These are phyloP conservation scores for Lysandra bellargus DNA, from an alignment of 2,888 invertebrate species.

Conservation along the genomic window DNA sequence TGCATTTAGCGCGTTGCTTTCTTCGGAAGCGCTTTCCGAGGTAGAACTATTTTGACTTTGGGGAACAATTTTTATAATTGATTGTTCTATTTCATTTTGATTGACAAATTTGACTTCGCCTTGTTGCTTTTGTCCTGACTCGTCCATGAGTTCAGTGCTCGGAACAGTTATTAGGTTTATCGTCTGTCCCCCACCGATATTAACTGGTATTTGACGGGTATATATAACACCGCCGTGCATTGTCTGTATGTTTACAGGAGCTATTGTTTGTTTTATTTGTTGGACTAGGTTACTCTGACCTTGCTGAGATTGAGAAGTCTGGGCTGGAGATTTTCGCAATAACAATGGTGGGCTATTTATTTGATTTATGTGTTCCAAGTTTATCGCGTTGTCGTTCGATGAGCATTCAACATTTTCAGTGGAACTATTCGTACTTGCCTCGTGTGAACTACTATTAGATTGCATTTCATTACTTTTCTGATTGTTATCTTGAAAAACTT, in stretches of 20 bases:
- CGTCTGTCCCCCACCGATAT: constrained; percentile 78
- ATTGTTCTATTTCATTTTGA: constrained; percentile 64
- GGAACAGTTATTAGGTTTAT: constrained; percentile 81
- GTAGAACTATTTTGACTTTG: constrained; percentile 57
- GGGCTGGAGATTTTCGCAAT: constrained; percentile 58
- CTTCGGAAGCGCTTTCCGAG: constrained; percentile 54
- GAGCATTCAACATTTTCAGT: constrained; percentile 57
- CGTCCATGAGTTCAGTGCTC: constrained; percentile 69
- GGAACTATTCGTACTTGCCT: constrained; percentile 46
- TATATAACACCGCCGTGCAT: constrained; percentile 86
- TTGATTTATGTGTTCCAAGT: constrained; percentile 63
- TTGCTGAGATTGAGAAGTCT: constrained; percentile 52
- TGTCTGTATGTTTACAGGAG: constrained; percentile 81
- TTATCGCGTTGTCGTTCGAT: constrained; percentile 58
- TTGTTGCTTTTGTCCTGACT: constrained; percentile 65
- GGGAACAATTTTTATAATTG: constrained; percentile 73
- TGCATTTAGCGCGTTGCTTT: constrained; percentile 53
- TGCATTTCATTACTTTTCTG: constrained; percentile 59
- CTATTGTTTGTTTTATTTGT: constrained; percentile 75
- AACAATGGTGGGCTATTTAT: constrained; percentile 67
- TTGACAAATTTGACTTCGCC: constrained; percentile 51
- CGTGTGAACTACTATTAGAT: constrained; percentile 52
- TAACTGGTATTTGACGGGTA: constrained; percentile 86
- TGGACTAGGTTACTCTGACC: constrained; percentile 64
- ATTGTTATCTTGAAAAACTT: constrained; percentile 79